A percentile compares a stretch with the other conserved stretches of the same genome.
These are phyloP conservation scores for Argopecten irradians DNA, from an alignment of 1,140 invertebrate genomes.

Conservation along the genomic window DNA sequence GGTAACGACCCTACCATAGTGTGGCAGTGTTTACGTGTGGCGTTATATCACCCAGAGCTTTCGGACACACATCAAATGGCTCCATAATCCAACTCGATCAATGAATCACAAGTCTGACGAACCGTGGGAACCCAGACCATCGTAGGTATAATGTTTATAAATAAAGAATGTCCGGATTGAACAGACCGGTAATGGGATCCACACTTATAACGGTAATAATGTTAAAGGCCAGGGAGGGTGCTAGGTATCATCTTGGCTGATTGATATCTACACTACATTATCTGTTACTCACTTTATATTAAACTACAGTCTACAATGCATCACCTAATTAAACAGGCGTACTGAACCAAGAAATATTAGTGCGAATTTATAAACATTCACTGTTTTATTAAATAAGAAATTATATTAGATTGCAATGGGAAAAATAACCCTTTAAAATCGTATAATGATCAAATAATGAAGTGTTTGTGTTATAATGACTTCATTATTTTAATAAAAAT, in stretches of 20 bases:
- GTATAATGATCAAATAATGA: no score
- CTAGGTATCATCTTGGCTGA: not conserved
- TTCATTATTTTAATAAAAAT: no score
- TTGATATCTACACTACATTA: not conserved
- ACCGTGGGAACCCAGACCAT: not conserved
- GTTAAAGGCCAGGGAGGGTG: not conserved
- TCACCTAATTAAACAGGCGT: no score
- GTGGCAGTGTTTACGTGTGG: not conserved
- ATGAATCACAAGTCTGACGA: not conserved
- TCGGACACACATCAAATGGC: not conserved
- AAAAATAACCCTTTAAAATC: no score
- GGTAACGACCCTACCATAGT: not conserved
- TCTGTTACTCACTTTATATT: no score
- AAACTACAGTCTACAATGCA: no score
- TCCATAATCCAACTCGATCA: not conserved
- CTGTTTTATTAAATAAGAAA: no score
- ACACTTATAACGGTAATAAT: not conserved
- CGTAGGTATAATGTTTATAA: constrained; percentile 16
- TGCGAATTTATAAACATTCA: no score
- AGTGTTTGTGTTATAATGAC: no score
- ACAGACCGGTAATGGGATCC: not conserved
- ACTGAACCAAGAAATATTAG: no score
- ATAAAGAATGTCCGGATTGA: not conserved
- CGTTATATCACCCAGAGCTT: not conserved
- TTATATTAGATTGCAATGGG: no score